Evolutionary conservation across 1,140 invertebrate species (phyloP).

Genomic region (Hyposmocoma kahamanoa): DNA sequence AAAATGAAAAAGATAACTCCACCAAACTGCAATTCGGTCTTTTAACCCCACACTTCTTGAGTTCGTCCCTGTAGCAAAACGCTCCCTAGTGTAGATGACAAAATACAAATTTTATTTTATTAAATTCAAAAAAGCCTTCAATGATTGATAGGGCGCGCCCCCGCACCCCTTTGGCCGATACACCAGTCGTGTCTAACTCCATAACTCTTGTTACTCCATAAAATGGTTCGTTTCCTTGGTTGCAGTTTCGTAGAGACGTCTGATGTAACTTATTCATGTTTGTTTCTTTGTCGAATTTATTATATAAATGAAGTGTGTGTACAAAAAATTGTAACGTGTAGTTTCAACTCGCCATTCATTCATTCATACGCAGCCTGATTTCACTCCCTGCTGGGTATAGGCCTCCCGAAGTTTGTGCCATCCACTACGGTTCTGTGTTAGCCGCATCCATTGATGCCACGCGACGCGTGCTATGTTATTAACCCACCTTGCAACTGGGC

Average conservation of each 20-base stretch:
- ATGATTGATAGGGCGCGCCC: slow-evolving; percentile 73
- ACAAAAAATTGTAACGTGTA: no score
- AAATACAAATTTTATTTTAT: slow-evolving; percentile 76
- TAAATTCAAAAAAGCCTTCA: slow-evolving; percentile 74
- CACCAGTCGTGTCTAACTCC: slow-evolving; percentile 26
- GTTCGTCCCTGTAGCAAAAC: slow-evolving; percentile 40
- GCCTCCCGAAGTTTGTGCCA: no score
- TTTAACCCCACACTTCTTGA: slow-evolving; percentile 5
- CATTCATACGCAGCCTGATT: no score
- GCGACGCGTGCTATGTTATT: no score
- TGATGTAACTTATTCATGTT: slow-evolving; percentile 1
- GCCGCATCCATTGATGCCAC: no score
- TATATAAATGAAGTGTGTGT: no score
- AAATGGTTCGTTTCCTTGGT: slow-evolving; percentile 55
- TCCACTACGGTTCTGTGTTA: no score
- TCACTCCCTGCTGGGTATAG: no score
- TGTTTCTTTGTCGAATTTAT: no score
- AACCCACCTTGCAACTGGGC: no score
- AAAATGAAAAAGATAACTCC: background rate
- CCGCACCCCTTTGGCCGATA: no score
- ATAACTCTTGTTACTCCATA: slow-evolving; percentile 63
- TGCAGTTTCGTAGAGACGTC: background rate
- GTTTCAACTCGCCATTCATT: no score
- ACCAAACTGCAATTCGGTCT: background rate
- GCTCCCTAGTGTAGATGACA: slow-evolving; percentile 68